Evolutionary conservation across 1,140 invertebrate genomes (phyloP).

Genomic region (Nylanderia fulva): DNA sequence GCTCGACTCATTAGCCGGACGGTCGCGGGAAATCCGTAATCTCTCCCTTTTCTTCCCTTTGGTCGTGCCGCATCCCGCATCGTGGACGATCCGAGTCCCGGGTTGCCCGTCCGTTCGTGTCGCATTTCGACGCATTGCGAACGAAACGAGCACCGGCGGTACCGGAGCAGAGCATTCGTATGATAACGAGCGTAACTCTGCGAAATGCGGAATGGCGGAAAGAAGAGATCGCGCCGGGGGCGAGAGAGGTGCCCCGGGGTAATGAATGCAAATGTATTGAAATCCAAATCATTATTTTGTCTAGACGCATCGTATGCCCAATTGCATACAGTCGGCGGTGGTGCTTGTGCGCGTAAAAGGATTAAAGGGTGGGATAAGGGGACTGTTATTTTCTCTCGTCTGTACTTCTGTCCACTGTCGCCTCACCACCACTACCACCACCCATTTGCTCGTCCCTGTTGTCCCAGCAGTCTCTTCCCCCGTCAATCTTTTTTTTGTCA

Average conservation of each 20-base stretch:
- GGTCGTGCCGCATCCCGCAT: not conserved
- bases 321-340: conserved; percentile 71
- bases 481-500: not conserved
- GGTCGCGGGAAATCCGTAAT: conserved; percentile 19
- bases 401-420: conserved; percentile 38
- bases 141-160: conserved; percentile 67
- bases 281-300: conserved; percentile 85
- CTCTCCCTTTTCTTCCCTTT: not conserved
- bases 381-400: conserved; percentile 67
- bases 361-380: conserved; percentile 61
- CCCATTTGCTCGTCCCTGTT: conserved; percentile 59
- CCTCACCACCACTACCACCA: too few relatives aligned
- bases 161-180: conserved; percentile 75
- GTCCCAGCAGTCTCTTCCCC: conserved; percentile 44
- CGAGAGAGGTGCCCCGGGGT: conserved; percentile 50
- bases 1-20: conserved; percentile 23
- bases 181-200: conserved; percentile 79
- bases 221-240: conserved; percentile 36
- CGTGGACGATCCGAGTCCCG: conserved; percentile 21
- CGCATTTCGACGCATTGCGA: conserved; percentile 68
- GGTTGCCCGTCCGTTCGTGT: conserved; percentile 51
- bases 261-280: conserved; percentile 84
- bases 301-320: conserved; percentile 83
- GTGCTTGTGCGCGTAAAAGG: conserved; percentile 34
- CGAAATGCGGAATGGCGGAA: conserved; percentile 68